Evolutionary conservation across 2,113 vertebrate genomes (phyloP), one percentile per base, ranked within the genome.

Genomic region (Toxotes chatareus): DNA sequence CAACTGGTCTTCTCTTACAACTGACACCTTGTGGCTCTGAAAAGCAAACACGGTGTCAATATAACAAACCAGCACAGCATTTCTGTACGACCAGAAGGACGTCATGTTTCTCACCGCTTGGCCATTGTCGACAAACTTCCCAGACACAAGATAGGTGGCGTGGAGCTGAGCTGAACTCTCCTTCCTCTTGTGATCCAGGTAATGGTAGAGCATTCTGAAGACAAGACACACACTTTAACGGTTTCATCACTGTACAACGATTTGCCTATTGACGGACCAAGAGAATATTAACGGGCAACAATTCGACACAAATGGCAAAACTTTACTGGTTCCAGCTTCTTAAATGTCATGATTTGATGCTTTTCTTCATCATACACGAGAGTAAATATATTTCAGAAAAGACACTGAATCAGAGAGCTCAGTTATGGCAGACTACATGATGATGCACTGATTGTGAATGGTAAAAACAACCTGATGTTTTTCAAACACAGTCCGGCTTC

Each of bases 21-120:
- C 95, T 4, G 97, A 97, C 84, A 99, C 97, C 93, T 95, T 97
- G 94, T 99, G 98, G 94, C 96, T 96, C 98, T 99, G 90, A 5
- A 91, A 93, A 27, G 67, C 88, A 95, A 90, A 38, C 42, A 73
- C 0, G 1, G 12, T 4, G n/a, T 49, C 59, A 75, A 19, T 1
- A 0, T 19, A 4, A 5, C 0, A 36, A 31, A 51, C 4, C 5
- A 9, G 32, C 46, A 44, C 17, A 19, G 6, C n/a, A 31, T 21
- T 5, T 17, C 27, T 3, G 16, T 0, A 3, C 13, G 16, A 47
- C 14, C 27, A 63, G 19, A 49, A 34, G 51, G 3, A 3, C 17
- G 21, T 34, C 14, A 7, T 10, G 3, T 8, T 34, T 8, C 96
- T 95, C 93, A 99, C 98, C 2, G 73, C 31, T 10, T 94, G 93